A percentile compares a stretch with the other conserved stretches of the same genome.
phyloP scores from a whole-genome alignment of 2,888 invertebrate species.

The Encarsia formosa region DNA sequence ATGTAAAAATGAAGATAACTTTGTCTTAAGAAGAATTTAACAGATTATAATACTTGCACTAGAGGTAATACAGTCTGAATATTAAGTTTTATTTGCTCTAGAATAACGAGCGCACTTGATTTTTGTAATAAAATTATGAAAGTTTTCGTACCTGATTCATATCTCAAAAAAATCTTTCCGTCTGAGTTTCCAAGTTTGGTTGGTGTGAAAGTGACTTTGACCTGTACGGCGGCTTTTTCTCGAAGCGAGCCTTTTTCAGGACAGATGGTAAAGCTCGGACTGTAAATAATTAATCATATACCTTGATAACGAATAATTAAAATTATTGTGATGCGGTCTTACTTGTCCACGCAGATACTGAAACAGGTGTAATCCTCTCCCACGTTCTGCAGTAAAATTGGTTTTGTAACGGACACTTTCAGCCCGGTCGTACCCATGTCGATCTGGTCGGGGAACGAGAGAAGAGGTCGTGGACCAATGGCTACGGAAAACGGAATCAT shows the following conservation, averaged over 20 bases:
- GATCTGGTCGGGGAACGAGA: conserved; percentile 60
- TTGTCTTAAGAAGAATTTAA: too few relatives aligned
- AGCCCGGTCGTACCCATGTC: conserved; percentile 55
- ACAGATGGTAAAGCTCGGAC: conserved; percentile 54
- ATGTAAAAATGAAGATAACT: too few relatives aligned
- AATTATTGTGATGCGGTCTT: conserved; percentile 13
- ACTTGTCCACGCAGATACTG: conserved; percentile 51
- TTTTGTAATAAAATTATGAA: too few relatives aligned
- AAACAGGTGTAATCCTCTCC: conserved; percentile 55
- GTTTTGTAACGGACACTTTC: conserved; percentile 53
- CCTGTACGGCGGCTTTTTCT: conserved; percentile 53
- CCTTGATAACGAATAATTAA: background rate
- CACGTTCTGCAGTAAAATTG: conserved; percentile 56
- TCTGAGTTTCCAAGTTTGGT: conserved; percentile 50
- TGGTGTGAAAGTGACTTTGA: conserved; percentile 56
- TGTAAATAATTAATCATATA: conserved; percentile 15
- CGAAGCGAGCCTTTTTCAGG: conserved; percentile 56
- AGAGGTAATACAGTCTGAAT: too few relatives aligned
- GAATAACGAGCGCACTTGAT: too few relatives aligned
- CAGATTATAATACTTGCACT: too few relatives aligned
- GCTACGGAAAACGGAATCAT: conserved; percentile 43
- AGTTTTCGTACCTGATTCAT: conserved; percentile 51
- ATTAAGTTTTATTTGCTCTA: too few relatives aligned
- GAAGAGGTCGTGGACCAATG: conserved; percentile 56
- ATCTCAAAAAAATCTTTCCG: conserved; percentile 46